Evolutionary conservation across 2,797 vertebrate species (phyloP), one percentile per base, ranked within the genome.

Genomic region (Melopsittacus undulatus): DNA sequence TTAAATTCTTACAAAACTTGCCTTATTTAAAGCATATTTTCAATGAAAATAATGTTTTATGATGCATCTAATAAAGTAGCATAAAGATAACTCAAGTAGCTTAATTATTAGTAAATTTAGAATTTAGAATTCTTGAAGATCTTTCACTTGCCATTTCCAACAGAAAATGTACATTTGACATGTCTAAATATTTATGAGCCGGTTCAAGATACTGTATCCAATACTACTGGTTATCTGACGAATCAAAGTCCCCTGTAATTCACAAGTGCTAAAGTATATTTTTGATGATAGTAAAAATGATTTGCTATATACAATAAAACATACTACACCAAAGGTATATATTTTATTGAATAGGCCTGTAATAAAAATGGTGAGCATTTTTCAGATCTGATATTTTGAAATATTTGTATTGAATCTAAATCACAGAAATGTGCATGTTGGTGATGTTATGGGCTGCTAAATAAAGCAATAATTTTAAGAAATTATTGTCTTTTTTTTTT

Each of bases 401-500:
- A 89, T 91, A 95, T 95, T 95, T 97, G 67, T 96, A 96, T 94
- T 75, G 80, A 96, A 93, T 86, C 38, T 88, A 79, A 90, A 45
- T 83, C 87, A 88, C 70, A 80, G 76, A 96, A 94, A 67, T 80
- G 85, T 95, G 89, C 87, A 94, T 94, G 87, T 89, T 92, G 61
- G 54, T 97, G 66, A 93, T 91, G 73, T 92, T 96, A 94, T 67
- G 40, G 87, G 81, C 89, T 95, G 87, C 90, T 97, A 96, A 97
- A 96, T 96, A 96, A 56, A 96, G 96, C 96, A 97, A 97, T 97
- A 97, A 97, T 96, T 97, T 96, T 91, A 92, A 96, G 67, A 93
- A 95, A 64, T 34, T 74, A 84, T 81, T 92, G 61, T 95, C 83
- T 83, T 87, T 94, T 59, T 95, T 95, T 52, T 95, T 49, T 85